These are phyloP conservation scores for Rhogogaster chlorosoma DNA, from an alignment of 2,888 invertebrate genomes.

Conservation along the genomic window DNA sequence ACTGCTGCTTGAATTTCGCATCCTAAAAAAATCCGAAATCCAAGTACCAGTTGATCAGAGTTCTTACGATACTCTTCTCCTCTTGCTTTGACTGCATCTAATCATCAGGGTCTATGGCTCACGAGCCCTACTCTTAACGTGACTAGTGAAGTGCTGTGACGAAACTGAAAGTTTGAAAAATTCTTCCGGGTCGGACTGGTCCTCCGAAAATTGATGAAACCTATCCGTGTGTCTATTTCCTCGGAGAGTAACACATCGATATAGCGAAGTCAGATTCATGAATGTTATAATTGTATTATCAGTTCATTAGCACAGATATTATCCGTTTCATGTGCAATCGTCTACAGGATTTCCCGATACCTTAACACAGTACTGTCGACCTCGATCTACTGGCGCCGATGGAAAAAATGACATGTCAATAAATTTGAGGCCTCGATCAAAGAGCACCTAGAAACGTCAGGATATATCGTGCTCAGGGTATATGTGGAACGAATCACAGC, in stretches of 20 bases:
- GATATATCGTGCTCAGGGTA: not conserved
- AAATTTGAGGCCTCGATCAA: not conserved
- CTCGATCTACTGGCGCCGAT: not conserved
- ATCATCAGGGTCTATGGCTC: not conserved
- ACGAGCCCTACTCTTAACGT: not conserved
- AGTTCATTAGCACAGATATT: not conserved
- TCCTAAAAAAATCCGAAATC: not conserved
- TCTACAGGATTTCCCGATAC: not conserved
- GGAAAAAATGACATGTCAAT: slow-evolving; percentile 15
- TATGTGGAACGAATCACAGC: not conserved
- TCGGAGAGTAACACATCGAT: not conserved
- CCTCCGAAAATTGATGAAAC: not conserved
- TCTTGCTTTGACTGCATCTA: not conserved
- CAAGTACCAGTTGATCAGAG: not conserved
- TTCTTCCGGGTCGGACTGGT: not conserved
- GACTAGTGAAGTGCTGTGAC: not conserved
- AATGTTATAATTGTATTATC: not conserved
- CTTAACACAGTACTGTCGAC: not conserved
- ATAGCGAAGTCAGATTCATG: not conserved
- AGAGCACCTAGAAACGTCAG: not conserved
- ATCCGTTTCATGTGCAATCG: not conserved
- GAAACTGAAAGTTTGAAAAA: not conserved
- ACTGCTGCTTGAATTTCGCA: not conserved
- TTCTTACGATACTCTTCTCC: not conserved
- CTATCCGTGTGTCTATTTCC: too few relatives aligned